phyloP scores from a whole-genome alignment of 2,888 invertebrate species.

The Orthosia gracilis region DNA sequence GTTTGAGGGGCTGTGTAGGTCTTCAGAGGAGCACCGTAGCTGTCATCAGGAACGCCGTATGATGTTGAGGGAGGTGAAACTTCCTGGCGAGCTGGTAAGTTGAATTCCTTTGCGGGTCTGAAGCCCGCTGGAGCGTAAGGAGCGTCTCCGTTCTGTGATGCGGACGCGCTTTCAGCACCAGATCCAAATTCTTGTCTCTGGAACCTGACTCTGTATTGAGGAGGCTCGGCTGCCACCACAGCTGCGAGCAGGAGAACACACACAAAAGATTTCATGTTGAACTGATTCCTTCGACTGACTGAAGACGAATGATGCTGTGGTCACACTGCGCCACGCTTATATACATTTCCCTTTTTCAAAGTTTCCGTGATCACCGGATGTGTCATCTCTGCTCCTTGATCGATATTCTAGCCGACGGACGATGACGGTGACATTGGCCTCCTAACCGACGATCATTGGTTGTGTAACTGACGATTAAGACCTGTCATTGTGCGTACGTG shows the following conservation, averaged over 20 bases:
- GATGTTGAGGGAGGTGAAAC: slow-evolving; percentile 80
- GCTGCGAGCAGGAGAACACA: slow-evolving; percentile 81
- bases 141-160: slow-evolving; percentile 71
- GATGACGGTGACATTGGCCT: slow-evolving; percentile 88
- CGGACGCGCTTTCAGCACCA: slow-evolving; percentile 65
- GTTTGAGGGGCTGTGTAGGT: slow-evolving; percentile 80
- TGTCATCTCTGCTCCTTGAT: slow-evolving; percentile 81
- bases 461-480: slow-evolving; percentile 88
- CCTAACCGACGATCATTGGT: slow-evolving; percentile 83
- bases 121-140: slow-evolving; percentile 86
- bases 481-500: slow-evolving; percentile 88
- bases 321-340: slow-evolving; percentile 74
- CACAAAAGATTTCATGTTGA: slow-evolving; percentile 81
- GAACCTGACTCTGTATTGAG: slow-evolving; percentile 78
- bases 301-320: slow-evolving; percentile 85
- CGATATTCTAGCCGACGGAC: slow-evolving; percentile 86
- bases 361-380: slow-evolving; percentile 86
- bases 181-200: slow-evolving; percentile 79
- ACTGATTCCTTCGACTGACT: slow-evolving; percentile 75
- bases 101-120: slow-evolving; percentile 81
- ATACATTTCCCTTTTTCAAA: slow-evolving; percentile 75
- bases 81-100: slow-evolving; percentile 82
- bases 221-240: slow-evolving; percentile 83
- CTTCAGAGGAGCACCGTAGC: slow-evolving; percentile 85
- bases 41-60: slow-evolving; percentile 84